phyloP scores from a whole-genome alignment of 1,140 invertebrate genomes.

The Drosophila tropicalis region DNA sequence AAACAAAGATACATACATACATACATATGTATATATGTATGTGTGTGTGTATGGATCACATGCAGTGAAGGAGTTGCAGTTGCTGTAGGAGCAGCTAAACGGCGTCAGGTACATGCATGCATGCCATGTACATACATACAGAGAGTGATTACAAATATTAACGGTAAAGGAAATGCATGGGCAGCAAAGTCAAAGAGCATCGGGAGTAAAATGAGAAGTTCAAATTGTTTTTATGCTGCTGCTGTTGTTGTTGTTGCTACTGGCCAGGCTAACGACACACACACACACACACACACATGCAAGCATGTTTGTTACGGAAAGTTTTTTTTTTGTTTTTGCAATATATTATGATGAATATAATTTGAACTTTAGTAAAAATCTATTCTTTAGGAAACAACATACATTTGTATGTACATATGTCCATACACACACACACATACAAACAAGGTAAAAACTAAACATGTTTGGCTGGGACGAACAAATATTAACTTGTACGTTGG shows the following conservation, averaged over 20 bases:
- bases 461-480: slow-evolving; percentile 34
- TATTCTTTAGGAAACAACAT: no score
- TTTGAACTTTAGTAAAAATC: no score
- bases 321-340: not conserved
- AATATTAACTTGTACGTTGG: slow-evolving; percentile 8
- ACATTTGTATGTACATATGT: no score
- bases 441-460: slow-evolving; percentile 1
- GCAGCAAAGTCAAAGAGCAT: slow-evolving; percentile 21
- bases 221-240: slow-evolving; percentile 13
- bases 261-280: not conserved
- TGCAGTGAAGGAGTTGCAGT: slow-evolving; percentile 19
- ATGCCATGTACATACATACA: not conserved
- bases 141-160: slow-evolving; percentile 24
- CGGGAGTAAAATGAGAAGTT: slow-evolving; percentile 26
- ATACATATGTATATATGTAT: slow-evolving; percentile 2
- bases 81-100: not conserved
- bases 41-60: slow-evolving; percentile 22
- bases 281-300: not conserved
- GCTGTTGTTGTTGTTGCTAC: not conserved
- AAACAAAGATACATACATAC: not conserved
- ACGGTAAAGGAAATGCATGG: slow-evolving; percentile 48
- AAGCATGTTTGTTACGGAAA: not conserved
- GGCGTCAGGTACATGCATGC: not conserved
- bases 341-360: no score
- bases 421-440: not conserved